A percentile compares a stretch with the other conserved stretches of the same genome.
These are phyloP conservation scores for Amblyjoppa proteus DNA, from an alignment of 2,888 invertebrate species.

Conservation along the genomic window DNA sequence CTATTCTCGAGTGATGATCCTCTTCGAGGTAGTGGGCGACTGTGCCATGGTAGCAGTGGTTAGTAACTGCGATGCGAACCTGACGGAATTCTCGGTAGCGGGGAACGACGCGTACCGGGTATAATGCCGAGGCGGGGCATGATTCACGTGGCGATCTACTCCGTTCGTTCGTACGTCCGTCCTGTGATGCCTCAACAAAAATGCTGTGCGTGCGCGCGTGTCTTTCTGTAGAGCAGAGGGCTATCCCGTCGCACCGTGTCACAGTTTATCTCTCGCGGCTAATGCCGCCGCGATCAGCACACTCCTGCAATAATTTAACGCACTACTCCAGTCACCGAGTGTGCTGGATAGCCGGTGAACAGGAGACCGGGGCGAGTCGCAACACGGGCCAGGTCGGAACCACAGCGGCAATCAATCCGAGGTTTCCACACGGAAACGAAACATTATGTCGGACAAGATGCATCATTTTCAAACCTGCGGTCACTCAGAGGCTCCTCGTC, in stretches of 20 bases:
- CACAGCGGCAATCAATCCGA: no score
- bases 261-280: conserved; percentile 32
- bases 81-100: conserved; percentile 73
- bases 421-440: no score
- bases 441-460: no score
- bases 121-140: conserved; percentile 72
- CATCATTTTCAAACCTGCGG: no score
- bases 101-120: conserved; percentile 72
- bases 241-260: conserved; percentile 22
- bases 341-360: conserved; percentile 8
- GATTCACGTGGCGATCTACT: conserved; percentile 75
- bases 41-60: background rate
- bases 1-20: conserved; percentile 21
- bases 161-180: background rate
- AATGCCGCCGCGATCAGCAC: conserved; percentile 48
- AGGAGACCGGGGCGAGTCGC: background rate
- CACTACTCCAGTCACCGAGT: conserved; percentile 16
- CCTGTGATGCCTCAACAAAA: conserved; percentile 13
- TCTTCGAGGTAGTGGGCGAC: conserved; percentile 41
- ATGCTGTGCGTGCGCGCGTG: background rate
- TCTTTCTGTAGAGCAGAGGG: background rate
- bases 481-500: background rate
- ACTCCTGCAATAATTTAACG: conserved; percentile 51
- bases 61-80: background rate
- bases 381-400: background rate